Evolutionary conservation across 2,113 vertebrate genomes (phyloP), one percentile per base, ranked within the genome.

Genomic region (Ictidomys tridecemlineatus): DNA sequence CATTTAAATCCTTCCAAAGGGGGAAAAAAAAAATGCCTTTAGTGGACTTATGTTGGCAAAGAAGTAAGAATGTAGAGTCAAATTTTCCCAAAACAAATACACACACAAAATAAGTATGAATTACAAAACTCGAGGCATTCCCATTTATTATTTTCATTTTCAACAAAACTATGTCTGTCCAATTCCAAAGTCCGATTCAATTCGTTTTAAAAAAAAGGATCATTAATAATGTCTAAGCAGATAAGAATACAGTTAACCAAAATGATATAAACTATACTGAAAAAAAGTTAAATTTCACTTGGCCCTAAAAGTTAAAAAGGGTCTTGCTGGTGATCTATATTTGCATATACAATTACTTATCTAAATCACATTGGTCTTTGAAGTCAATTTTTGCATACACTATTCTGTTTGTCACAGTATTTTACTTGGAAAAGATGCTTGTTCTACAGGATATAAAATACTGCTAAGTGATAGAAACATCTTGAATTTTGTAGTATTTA

Each of bases 401-500:
- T 28, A 39, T 82, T 89, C 42, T 51, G n/a, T 73, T 70, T 76
- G 16, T 32, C 91, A 94, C 17, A 76, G 76, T 34, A 79, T 72
- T 85, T 92, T 32, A 67, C 32, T 58, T 56, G 89, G 48, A 87
- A 88, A 86, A 12, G 34, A 45, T 70, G 17, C 26, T 61, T 85
- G 24, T 61, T 48, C 56, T n/a, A 85, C 16, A 88, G 56, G 12
- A 79, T 42, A 70, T 4, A 61, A 42, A 53, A 42, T 26, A 96
- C 37, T 65, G 24, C 51, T 92, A 85, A 97, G 72, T 42, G 89
- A 94, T 48, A 97, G 69, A 82, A 96, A 53, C 80, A 92, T 92
- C 58, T 86, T 67, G 85, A 86, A 90, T 97, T 97, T 65, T 87
- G 61, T 74, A 87, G 67, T 97, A 89, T 96, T 63, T 58, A 98